These are phyloP conservation scores for Hepsetus odoe DNA, from an alignment of 2,113 vertebrate genomes.

Conservation along the genomic window DNA sequence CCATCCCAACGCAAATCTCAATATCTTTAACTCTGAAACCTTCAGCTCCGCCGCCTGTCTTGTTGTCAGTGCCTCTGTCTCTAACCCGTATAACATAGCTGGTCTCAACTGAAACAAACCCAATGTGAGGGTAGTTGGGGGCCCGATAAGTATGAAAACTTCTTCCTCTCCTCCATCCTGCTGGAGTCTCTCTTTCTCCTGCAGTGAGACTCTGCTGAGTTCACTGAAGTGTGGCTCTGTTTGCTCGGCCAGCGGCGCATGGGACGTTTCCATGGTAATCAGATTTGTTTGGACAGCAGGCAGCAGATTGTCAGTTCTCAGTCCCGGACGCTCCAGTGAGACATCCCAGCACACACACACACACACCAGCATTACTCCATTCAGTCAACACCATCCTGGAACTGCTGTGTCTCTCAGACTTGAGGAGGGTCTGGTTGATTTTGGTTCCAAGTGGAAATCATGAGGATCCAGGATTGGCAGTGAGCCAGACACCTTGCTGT, in stretches of 20 bases:
- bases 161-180: neutral
- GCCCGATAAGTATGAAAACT: neutral
- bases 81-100: neutral
- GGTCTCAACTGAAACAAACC: neutral
- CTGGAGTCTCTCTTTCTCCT: neutral
- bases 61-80: no score
- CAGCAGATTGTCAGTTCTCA: neutral
- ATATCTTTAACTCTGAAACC: no score
- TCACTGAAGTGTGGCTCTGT: neutral
- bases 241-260: neutral
- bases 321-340: neutral
- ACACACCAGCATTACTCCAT: neutral
- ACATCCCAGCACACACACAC: neutral
- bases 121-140: neutral
- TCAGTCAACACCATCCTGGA: neutral
- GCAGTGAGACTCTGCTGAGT: neutral
- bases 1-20: no score
- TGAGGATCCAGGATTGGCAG: no score
- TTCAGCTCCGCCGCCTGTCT: no score
- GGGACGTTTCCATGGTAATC: constrained; percentile 33
- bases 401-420: neutral
- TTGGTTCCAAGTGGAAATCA: no score
- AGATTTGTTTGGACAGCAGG: constrained; percentile 41
- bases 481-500: no score
- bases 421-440: no score